Evolutionary conservation across 2,113 vertebrate species (phyloP).

Genomic region (Microcebus griseorufus): DNA sequence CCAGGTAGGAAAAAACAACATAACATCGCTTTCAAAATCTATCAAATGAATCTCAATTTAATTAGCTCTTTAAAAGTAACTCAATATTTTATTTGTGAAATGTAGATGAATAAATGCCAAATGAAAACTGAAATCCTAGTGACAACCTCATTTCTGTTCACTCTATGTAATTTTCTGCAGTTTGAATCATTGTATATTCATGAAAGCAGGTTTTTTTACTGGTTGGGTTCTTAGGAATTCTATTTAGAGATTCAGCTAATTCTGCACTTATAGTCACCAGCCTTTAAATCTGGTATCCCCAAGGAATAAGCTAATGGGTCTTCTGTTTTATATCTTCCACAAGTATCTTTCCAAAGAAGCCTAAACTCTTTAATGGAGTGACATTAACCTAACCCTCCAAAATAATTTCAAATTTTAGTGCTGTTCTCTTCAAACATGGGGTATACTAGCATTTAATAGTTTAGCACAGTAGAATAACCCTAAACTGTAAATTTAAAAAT

Average conservation of each 20-base stretch:
- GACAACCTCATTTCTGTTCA: not conserved
- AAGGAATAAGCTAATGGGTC: not conserved
- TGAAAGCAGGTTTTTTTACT: not conserved
- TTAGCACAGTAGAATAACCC: not conserved
- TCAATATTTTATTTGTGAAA: not conserved
- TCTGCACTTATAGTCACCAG: not conserved
- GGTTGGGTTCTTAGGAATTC: not conserved
- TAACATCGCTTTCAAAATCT: not conserved
- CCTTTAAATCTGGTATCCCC: not conserved
- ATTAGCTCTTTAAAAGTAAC: conserved; percentile 32
- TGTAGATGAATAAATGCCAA: not conserved
- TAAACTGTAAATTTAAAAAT: not conserved
- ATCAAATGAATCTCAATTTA: not conserved
- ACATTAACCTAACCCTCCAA: not conserved
- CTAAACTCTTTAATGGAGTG: not conserved
- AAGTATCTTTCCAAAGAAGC: not conserved
- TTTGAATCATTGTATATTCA: not conserved
- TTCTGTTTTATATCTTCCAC: conserved; percentile 34
- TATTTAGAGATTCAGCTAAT: conserved; percentile 2
- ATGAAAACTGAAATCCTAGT: not conserved
- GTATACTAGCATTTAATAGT: not conserved
- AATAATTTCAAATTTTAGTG: not conserved
- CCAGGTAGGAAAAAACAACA: conserved; percentile 83
- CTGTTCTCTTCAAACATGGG: not conserved
- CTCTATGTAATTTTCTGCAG: not conserved